Evolutionary conservation across 2,888 invertebrate genomes (phyloP).

Genomic region (Heteromurus nitidus): DNA sequence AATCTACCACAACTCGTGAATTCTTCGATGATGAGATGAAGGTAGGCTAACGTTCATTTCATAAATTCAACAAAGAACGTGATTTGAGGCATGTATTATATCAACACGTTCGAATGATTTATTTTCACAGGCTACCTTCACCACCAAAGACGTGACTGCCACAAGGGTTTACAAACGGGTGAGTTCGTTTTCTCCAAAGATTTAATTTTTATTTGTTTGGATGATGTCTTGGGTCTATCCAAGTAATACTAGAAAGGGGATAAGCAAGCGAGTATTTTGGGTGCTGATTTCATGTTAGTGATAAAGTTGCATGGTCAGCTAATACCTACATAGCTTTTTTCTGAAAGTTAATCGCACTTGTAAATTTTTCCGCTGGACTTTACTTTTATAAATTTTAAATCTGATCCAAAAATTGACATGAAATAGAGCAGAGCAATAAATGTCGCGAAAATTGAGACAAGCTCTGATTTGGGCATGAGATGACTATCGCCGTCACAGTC

Average conservation of each 20-base stretch:
- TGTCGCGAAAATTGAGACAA: no score
- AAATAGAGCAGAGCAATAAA: no score
- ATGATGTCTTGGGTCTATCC: no score
- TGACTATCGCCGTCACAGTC: no score
- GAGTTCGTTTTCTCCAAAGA: not conserved
- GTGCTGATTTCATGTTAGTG: not conserved
- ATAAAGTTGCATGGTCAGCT: not conserved
- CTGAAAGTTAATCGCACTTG: no score
- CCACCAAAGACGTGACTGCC: constrained; percentile 61
- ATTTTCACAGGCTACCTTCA: constrained; percentile 53
- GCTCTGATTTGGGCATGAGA: no score
- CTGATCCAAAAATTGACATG: no score
- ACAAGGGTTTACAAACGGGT: constrained; percentile 62
- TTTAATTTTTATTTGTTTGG: no score
- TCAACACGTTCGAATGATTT: not conserved
- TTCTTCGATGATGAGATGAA: constrained; percentile 70
- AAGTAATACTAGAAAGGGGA: not conserved
- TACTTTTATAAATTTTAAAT: no score
- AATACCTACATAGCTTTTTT: not conserved
- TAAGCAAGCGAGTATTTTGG: not conserved
- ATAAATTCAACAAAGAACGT: no score
- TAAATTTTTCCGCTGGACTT: no score
- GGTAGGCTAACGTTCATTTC: not conserved
- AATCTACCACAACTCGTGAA: constrained; percentile 67
- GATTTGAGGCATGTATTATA: not conserved